These are phyloP conservation scores for Sebastes matsubarae DNA, from an alignment of 2,797 vertebrate genomes.

Conservation along the genomic window DNA sequence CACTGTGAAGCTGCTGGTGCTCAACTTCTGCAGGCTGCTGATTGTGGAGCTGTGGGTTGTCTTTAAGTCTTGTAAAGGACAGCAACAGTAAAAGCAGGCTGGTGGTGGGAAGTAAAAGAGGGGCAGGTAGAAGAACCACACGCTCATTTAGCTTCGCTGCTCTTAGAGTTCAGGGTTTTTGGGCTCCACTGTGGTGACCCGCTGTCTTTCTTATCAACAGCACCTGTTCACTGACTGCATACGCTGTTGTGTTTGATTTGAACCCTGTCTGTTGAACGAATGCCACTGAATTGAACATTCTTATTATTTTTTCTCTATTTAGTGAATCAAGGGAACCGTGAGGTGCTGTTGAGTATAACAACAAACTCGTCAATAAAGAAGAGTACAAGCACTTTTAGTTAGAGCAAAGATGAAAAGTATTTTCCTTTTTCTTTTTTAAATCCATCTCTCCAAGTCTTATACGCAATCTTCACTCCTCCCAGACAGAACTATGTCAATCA, in stretches of 20 bases:
- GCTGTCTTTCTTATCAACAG: background rate
- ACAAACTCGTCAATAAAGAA: accelerated
- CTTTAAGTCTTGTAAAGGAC: background rate
- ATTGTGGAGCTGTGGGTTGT: conserved; percentile 29
- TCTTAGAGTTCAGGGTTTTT: background rate
- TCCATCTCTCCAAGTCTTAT: background rate
- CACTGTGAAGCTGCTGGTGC: conserved; percentile 39
- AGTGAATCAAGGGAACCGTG: background rate
- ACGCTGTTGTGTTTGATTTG: background rate
- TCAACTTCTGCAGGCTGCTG: conserved; percentile 35
- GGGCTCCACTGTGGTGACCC: background rate
- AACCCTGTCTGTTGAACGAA: background rate
- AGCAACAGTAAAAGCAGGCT: background rate
- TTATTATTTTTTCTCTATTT: background rate
- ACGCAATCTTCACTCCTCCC: too few relatives aligned
- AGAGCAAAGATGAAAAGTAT: background rate
- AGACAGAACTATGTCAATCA: background rate
- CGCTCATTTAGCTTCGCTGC: background rate
- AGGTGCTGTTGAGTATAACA: background rate
- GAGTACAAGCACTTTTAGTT: background rate
- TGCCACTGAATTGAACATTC: background rate
- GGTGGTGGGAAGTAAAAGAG: background rate
- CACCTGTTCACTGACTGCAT: background rate
- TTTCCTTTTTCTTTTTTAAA: background rate
- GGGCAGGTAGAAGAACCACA: background rate